These are phyloP conservation scores for Brachyhypopomus gauderio DNA, from an alignment of 2,113 vertebrate species.

Conservation along the genomic window DNA sequence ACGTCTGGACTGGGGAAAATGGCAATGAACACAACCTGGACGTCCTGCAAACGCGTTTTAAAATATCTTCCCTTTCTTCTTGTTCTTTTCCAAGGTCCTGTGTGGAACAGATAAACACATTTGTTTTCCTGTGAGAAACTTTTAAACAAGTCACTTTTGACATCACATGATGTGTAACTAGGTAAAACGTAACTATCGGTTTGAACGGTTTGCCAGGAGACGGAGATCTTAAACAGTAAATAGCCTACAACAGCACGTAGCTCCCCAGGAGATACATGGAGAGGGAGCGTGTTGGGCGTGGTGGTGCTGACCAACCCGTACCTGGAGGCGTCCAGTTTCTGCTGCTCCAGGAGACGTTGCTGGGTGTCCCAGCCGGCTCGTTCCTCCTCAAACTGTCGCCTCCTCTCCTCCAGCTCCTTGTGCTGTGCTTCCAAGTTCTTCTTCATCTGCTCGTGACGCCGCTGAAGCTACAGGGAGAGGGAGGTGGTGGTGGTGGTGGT, in stretches of 20 bases:
- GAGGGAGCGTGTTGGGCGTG: too few relatives aligned
- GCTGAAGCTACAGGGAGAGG: conserved; percentile 79
- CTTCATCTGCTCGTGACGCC: conserved; percentile 98
- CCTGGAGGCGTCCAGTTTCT: conserved; percentile 89
- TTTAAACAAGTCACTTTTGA: neutral
- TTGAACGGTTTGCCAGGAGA: too few relatives aligned
- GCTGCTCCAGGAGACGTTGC: conserved; percentile 93
- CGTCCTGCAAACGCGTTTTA: conserved; percentile 77
- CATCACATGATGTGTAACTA: too few relatives aligned
- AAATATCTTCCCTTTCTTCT: conserved; percentile 99
- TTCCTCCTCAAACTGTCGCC: conserved; percentile 94
- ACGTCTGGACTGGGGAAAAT: conserved; percentile 36
- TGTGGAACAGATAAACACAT: conserved; percentile 13
- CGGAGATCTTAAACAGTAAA: too few relatives aligned
- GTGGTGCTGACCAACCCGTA: conserved; percentile 47
- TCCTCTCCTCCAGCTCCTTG: conserved; percentile 95
- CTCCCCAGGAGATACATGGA: too few relatives aligned
- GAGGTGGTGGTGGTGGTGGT: too few relatives aligned
- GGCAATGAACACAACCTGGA: conserved; percentile 75
- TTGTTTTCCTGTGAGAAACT: neutral
- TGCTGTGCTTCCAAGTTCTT: conserved; percentile 98
- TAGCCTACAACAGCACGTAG: too few relatives aligned
- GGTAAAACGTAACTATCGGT: too few relatives aligned
- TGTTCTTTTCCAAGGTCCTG: conserved; percentile 99
- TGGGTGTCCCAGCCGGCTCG: conserved; percentile 92